Evolutionary conservation across 2,888 invertebrate species (phyloP), one percentile per base, ranked within the genome.

Genomic region (Endomychus coccineus): DNA sequence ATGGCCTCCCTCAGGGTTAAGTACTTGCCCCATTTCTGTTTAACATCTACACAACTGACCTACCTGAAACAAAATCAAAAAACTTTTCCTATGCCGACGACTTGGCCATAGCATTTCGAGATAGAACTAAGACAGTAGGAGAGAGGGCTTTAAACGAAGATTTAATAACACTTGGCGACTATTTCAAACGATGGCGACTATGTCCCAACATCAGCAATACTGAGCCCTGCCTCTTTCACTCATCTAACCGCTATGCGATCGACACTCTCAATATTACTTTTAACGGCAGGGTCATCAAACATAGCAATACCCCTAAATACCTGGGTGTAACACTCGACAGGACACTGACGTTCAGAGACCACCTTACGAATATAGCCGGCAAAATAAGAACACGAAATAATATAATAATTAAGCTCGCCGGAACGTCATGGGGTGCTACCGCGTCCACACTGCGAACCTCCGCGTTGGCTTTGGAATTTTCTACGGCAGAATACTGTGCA

Each of bases 1-100:
- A 38, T 23, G 38, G 33, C n/a, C 32, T 38, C 24, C 12, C 27
- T 15, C 38, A 33, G 15, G 38, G 32, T 14, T 38, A 32, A 12
- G 38, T 38, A 10, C 27, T 38, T 15, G 32, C 38, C 14, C 19
- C 38, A 14, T 11, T 38, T 3, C 15, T 33, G 7, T 27, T 37
- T 13, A 37, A 37, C 23, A 14, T 37, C 4, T 37, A 37, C 16
- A 13, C 14, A 14, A 27, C 28, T 27, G 33, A 33, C 19, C 13
- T 33, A 15, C 33, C 23, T 7, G 23, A 9, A 16, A 36, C 31
- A 14, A 23, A 21, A 34, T 16, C 17, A 15, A 33, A 31, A 10
- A 37, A 33, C 11, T 33, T 37, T 33, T 12, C 27, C 15, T 37
- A 37, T 16, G 37, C 37, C 19, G 5, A 27, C 16, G 19, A 16